These are phyloP conservation scores for Archaeoteleia sp. DNA, from an alignment of 2,888 invertebrate species.

Conservation along the genomic window DNA sequence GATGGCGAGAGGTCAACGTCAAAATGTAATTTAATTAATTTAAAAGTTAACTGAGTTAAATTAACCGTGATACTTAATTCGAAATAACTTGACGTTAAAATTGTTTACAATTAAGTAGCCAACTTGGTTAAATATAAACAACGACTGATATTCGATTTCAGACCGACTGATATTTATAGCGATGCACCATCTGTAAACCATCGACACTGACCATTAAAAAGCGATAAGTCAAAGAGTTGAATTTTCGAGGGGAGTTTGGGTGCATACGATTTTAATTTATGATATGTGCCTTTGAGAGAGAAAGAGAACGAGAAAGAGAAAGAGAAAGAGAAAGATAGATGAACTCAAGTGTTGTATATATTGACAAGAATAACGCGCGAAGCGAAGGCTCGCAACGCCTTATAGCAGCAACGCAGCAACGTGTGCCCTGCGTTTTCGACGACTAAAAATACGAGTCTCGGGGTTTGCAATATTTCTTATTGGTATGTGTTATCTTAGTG, in stretches of 20 bases:
- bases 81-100: too few relatives aligned
- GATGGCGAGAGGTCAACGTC: too few relatives aligned
- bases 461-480: slow-evolving; percentile 10
- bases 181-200: slow-evolving; percentile 25
- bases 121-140: background rate
- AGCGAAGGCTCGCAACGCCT: slow-evolving; percentile 9
- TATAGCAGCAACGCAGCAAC: slow-evolving; percentile 23
- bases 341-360: slow-evolving; percentile 3
- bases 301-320: too few relatives aligned
- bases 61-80: too few relatives aligned
- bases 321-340: background rate
- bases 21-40: too few relatives aligned
- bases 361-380: slow-evolving; percentile 31
- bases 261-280: slow-evolving; percentile 22
- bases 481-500: background rate
- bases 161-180: too few relatives aligned
- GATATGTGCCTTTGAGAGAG: slow-evolving; percentile 6
- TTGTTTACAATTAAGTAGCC: too few relatives aligned
- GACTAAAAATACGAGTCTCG: slow-evolving; percentile 35
- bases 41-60: too few relatives aligned
- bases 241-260: slow-evolving; percentile 25
- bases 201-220: slow-evolving; percentile 24
- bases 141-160: slow-evolving; percentile 24
- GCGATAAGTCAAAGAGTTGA: slow-evolving; percentile 29
- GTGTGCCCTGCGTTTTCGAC: slow-evolving; percentile 6